These are phyloP conservation scores for Achatina immaculata DNA, from an alignment of 1,140 invertebrate species.

Conservation along the genomic window DNA sequence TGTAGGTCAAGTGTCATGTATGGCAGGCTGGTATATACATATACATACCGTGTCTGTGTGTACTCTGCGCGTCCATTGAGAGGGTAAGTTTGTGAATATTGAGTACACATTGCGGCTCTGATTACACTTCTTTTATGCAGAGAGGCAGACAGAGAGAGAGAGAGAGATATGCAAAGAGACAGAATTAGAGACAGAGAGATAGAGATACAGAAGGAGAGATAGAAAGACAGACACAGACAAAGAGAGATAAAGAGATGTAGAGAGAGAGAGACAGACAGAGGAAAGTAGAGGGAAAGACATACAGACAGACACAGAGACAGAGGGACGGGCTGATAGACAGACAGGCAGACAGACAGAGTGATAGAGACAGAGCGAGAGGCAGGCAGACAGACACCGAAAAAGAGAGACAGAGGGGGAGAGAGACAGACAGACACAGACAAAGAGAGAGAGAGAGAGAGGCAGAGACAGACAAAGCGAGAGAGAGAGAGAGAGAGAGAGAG, in stretches of 20 bases:
- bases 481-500: conserved; percentile 6
- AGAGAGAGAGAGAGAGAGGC: background rate
- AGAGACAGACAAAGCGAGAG: background rate
- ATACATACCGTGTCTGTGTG: too few relatives aligned
- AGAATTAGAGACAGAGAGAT: background rate
- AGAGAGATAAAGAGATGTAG: background rate
- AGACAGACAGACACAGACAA: background rate
- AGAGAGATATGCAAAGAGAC: background rate
- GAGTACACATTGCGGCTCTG: too few relatives aligned
- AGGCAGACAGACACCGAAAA: too few relatives aligned
- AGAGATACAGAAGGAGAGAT: background rate
- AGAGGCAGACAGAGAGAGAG: too few relatives aligned
- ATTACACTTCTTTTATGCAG: too few relatives aligned
- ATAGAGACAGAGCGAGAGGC: background rate
- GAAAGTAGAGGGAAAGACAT: background rate
- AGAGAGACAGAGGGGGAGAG: too few relatives aligned
- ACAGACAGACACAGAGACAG: background rate
- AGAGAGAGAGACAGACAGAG: background rate
- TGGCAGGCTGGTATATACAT: too few relatives aligned
- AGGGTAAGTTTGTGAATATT: too few relatives aligned
- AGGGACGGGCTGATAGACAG: background rate
- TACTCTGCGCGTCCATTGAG: too few relatives aligned
- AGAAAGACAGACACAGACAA: background rate
- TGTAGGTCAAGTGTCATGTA: too few relatives aligned
- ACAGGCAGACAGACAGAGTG: background rate